Conservation (phyloP, 2,888 invertebrate species). For the Tipula lateralis region DNA sequence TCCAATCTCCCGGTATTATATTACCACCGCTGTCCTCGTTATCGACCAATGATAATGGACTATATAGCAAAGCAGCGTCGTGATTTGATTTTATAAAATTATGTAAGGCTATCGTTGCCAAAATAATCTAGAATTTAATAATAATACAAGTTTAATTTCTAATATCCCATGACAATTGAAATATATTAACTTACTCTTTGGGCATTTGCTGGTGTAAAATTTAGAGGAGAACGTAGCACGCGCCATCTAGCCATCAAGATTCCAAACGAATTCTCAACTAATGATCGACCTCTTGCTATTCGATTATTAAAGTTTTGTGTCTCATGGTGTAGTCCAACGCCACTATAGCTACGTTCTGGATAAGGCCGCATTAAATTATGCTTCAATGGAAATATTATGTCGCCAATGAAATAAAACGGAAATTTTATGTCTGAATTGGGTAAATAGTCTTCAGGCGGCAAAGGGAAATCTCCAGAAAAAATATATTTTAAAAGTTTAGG, state of each 20-base stretch:
- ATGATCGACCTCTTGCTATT: constrained; percentile 34
- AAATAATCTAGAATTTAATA: background rate
- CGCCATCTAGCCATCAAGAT: constrained; percentile 32
- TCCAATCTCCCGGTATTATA: background rate
- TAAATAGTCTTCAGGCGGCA: background rate
- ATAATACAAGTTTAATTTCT: background rate
- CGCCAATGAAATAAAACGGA: constrained; percentile 31
- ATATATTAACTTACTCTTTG: background rate
- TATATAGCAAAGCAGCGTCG: background rate
- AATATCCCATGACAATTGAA: too few species aligned
- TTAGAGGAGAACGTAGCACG: background rate
- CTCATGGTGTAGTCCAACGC: background rate
- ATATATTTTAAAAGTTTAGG: background rate
- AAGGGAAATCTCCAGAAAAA: background rate
- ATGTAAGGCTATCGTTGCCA: constrained; percentile 14
- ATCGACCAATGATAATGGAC: background rate
- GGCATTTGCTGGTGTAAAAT: background rate
- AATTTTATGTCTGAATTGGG: background rate
- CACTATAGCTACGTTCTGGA: constrained; percentile 26
- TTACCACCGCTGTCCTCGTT: background rate
- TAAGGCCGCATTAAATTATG: constrained; percentile 30
- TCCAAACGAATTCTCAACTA: constrained; percentile 34
- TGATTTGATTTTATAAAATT: background rate
- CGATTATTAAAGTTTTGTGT: constrained; percentile 31
- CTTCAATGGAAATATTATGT: constrained; percentile 34